Evolutionary conservation across 1,140 invertebrate genomes (phyloP), one percentile per base, ranked within the genome.

Genomic region (Drosophila kepulauana): DNA sequence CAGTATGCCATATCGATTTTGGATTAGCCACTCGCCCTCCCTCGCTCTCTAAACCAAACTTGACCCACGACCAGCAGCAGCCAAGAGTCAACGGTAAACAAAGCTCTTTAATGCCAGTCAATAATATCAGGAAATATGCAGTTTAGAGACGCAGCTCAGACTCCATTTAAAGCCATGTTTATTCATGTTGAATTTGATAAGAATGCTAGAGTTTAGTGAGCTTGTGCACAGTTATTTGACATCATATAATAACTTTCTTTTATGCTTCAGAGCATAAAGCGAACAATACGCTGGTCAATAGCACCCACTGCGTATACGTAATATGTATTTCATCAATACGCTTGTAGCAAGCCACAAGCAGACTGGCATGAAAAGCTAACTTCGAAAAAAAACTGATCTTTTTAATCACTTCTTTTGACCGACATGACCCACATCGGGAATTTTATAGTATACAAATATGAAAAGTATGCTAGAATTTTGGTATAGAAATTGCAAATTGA

Each of bases 1-100:
- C 59, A 65, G 49, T 15, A 11, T 65, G 48, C 10, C 25, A 16
- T 56, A 56, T 67, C 30, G 38, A 38, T 67, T 41, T 28, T 35
- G 45, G 63, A 57, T 67, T 45, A 74, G 30, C 41, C 15, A 16
- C 33, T 28, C n/a, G n/a, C 1, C 2, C 25, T 20, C 28, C 28
- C 33, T 25, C 20, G 15, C 15, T 20, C n/a, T 11, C 10, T 48
- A 1, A 16, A n/a, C 10, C 16, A 43, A 13, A 13, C 11, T 13
- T 43, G 41, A 43, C 41, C 41, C 41, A 43, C 41, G 51, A 33
- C 28, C 51, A 25, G 11, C 13, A 20, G 30, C 11, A 25, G 20
- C 20, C 20, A 25, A 25, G 20, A 25, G 20, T 25, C 48, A 41
- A 6, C 10, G 28, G 8, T 15, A 62, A 49, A 38, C 61, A 28